A percentile compares a stretch with the other conserved stretches of the same genome.
These are phyloP conservation scores for Tachypleus tridentatus DNA, from an alignment of 1,140 invertebrate genomes.

Conservation along the genomic window DNA sequence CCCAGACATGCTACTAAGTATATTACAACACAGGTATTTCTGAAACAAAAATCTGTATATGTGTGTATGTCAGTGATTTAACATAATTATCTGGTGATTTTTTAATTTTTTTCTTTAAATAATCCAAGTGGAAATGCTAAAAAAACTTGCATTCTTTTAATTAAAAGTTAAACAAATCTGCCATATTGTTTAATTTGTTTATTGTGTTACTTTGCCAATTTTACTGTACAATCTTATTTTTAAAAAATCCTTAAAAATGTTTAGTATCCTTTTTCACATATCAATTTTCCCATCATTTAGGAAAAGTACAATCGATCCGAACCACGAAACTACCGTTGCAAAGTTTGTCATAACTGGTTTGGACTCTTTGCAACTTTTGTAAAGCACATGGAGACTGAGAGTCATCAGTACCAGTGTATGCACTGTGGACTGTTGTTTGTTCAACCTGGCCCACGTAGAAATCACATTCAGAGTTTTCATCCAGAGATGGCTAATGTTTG, in stretches of 20 bases:
- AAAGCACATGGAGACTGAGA: slow-evolving; percentile 28
- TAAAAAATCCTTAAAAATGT: too few relatives aligned
- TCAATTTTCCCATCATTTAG: slow-evolving; percentile 9
- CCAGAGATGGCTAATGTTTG: slow-evolving; percentile 24
- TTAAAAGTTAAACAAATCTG: too few relatives aligned
- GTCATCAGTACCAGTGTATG: slow-evolving; percentile 25
- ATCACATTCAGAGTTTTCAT: slow-evolving; percentile 28
- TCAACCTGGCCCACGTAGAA: slow-evolving; percentile 25
- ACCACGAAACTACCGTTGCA: slow-evolving; percentile 28
- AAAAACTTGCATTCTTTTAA: too few relatives aligned
- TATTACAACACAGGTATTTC: slow-evolving; percentile 21
- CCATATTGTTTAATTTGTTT: too few relatives aligned
- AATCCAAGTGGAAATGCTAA: too few relatives aligned
- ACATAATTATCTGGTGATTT: too few relatives aligned
- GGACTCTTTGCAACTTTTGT: slow-evolving; percentile 28
- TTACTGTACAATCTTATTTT: too few relatives aligned
- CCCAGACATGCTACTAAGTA: slow-evolving; percentile 27
- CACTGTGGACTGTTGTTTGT: slow-evolving; percentile 28
- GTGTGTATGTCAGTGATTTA: too few relatives aligned
- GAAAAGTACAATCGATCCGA: slow-evolving; percentile 28
- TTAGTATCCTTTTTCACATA: background rate
- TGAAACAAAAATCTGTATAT: background rate
- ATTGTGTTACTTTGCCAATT: too few relatives aligned
- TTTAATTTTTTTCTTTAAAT: too few relatives aligned
- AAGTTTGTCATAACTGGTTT: slow-evolving; percentile 29